Percentiles rank a stretch among this genome's conserved stretches.
Conservation (phyloP, 2,888 invertebrate genomes). For the Liopterus haemorrhoidalis region DNA sequence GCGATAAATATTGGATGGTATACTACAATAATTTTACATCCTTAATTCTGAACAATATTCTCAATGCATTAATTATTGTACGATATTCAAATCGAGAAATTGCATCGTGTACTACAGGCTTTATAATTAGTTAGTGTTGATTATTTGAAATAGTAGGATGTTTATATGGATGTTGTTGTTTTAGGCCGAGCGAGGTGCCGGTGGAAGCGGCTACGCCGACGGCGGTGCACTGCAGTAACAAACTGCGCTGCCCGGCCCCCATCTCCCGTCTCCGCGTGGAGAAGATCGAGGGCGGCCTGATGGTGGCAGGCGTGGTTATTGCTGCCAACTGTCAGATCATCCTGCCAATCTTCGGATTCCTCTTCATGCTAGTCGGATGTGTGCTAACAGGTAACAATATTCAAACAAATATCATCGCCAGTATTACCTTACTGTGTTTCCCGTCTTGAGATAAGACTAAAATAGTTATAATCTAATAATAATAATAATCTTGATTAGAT, state of each 20-base stretch:
- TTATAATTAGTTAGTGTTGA: too few relatives aligned
- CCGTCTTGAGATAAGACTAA: constrained; percentile 4
- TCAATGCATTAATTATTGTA: too few relatives aligned
- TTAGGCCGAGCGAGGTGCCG: constrained; percentile 55
- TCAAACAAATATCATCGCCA: constrained; percentile 34
- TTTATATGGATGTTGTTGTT: constrained; percentile 34
- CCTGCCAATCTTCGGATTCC: constrained; percentile 68
- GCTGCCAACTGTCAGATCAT: constrained; percentile 74
- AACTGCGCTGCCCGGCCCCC: constrained; percentile 57
- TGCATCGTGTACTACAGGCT: too few relatives aligned
- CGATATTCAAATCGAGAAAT: too few relatives aligned
- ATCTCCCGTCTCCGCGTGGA: constrained; percentile 66
- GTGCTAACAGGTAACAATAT: constrained; percentile 70
- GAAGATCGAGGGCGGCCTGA: constrained; percentile 70
- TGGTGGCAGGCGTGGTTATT: constrained; percentile 70
- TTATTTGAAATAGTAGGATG: too few relatives aligned
- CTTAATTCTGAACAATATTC: too few relatives aligned
- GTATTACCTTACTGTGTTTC: constrained; percentile 10
- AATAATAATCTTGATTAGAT: too few relatives aligned
- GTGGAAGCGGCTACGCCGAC: constrained; percentile 48
- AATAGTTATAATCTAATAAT: too few relatives aligned
- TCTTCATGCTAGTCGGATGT: constrained; percentile 69
- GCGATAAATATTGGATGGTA: too few relatives aligned
- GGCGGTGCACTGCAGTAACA: constrained; percentile 37
- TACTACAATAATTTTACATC: too few relatives aligned